These are phyloP conservation scores for Pristionchus arcanus DNA, from an alignment of 2,888 invertebrate genomes.

Conservation along the genomic window DNA sequence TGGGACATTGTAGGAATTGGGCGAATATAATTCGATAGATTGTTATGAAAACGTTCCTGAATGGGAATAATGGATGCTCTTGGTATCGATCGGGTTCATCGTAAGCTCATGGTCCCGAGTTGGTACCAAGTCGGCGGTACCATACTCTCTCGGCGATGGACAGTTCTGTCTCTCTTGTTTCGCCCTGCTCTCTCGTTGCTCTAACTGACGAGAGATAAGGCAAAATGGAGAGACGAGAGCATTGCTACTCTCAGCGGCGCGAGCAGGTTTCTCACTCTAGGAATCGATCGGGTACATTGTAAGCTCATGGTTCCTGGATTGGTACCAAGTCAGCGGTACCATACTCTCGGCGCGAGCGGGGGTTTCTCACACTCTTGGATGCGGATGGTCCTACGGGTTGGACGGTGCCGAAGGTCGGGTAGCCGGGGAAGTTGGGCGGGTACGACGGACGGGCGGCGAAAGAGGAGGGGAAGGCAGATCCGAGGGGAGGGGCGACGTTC, in stretches of 20 bases:
- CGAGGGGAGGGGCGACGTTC: neutral
- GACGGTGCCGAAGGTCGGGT: slow-evolving; percentile 52
- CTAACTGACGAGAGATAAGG: neutral
- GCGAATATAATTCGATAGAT: neutral
- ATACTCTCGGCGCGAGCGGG: too few species aligned
- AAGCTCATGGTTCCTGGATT: neutral
- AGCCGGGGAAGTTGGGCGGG: slow-evolving; percentile 57
- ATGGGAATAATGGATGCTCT: too few species aligned
- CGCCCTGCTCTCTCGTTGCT: neutral
- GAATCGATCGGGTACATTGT: too few species aligned
- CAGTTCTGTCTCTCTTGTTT: neutral
- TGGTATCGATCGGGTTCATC: too few species aligned
- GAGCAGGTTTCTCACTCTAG: too few species aligned
- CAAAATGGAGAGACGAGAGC: neutral
- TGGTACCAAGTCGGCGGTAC: too few species aligned
- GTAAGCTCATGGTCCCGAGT: too few species aligned
- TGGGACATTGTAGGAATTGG: neutral
- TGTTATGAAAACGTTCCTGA: neutral
- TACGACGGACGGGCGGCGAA: slow-evolving; percentile 36
- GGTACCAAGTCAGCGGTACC: neutral
- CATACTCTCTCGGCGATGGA: too few species aligned
- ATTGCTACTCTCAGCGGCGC: too few species aligned
- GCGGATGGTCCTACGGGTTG: slow-evolving; percentile 21
- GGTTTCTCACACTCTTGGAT: slow-evolving; percentile 29
- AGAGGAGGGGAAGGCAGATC: neutral